These are phyloP conservation scores for Caenorhabditis wallacei DNA, from an alignment of 2,888 invertebrate genomes.

Conservation along the genomic window DNA sequence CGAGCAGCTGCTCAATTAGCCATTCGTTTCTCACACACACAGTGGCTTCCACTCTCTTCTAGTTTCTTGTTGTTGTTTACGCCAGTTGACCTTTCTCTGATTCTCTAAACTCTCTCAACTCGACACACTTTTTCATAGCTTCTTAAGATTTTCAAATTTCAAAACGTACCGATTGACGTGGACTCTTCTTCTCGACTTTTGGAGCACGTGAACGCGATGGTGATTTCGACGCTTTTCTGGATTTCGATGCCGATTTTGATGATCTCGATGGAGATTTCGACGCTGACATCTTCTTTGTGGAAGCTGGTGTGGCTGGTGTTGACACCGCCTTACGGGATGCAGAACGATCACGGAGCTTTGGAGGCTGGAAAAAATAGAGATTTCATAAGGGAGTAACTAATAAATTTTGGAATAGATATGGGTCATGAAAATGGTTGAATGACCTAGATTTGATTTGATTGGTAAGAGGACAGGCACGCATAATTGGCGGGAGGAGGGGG, in stretches of 20 bases:
- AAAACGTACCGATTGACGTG: neutral
- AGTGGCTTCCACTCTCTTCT: neutral
- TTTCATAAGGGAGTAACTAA: neutral
- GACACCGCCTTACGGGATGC: conserved; percentile 29
- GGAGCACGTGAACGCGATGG: conserved; percentile 28
- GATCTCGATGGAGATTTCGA: neutral
- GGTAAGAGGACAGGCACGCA: conserved; percentile 28
- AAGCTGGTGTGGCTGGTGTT: neutral
- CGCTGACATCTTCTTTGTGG: neutral
- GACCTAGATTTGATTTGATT: conserved; percentile 60
- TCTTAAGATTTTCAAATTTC: conserved; percentile 4
- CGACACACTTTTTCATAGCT: neutral
- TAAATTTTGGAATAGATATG: neutral
- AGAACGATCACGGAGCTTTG: conserved; percentile 39
- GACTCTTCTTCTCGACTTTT: conserved; percentile 1
- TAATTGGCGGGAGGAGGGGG: conserved; percentile 34
- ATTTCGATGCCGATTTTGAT: neutral
- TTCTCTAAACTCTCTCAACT: conserved; percentile 19
- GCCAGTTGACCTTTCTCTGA: neutral
- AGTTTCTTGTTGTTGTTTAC: conserved; percentile 55
- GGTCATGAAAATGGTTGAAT: conserved; percentile 20
- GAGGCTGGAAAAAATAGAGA: conserved; percentile 15
- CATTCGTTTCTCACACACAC: conserved; percentile 26
- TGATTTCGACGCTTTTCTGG: conserved; percentile 19
- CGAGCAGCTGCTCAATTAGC: conserved; percentile 62